Evolutionary conservation across 2,888 invertebrate genomes (phyloP).

Genomic region (Conchocele bisecta): DNA sequence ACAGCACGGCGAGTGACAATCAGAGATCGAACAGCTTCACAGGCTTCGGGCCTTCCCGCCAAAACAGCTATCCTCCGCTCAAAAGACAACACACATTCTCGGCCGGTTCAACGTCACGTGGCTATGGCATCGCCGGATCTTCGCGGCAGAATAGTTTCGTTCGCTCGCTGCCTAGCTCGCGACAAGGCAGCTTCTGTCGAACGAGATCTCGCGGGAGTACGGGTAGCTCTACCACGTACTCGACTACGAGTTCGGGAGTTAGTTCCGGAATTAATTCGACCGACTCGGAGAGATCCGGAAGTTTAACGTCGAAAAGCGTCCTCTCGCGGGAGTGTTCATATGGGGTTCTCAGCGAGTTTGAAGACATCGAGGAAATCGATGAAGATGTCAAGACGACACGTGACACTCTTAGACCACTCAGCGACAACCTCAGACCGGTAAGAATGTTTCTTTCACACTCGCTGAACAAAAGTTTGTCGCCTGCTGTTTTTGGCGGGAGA

Average conservation of each 20-base stretch:
- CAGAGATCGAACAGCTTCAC: slow-evolving; percentile 54
- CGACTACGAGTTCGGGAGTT: slow-evolving; percentile 51
- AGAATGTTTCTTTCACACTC: too few relatives aligned
- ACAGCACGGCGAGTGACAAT: slow-evolving; percentile 36
- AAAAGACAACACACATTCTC: slow-evolving; percentile 53
- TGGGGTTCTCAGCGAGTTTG: slow-evolving; percentile 54
- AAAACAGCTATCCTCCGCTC: slow-evolving; percentile 11
- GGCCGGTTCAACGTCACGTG: slow-evolving; percentile 30
- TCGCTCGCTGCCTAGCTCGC: slow-evolving; percentile 42
- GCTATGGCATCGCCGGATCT: slow-evolving; percentile 19
- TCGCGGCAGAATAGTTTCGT: slow-evolving; percentile 52
- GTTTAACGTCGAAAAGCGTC: slow-evolving; percentile 46
- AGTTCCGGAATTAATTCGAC: slow-evolving; percentile 52
- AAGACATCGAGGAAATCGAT: slow-evolving; percentile 56
- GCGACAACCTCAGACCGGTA: slow-evolving; percentile 51
- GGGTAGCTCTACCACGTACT: slow-evolving; percentile 55
- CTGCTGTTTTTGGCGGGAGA: too few relatives aligned
- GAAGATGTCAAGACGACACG: slow-evolving; percentile 48
- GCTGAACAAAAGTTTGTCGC: too few relatives aligned
- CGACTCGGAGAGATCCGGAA: slow-evolving; percentile 39
- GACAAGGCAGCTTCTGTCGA: slow-evolving; percentile 53
- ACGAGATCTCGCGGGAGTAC: slow-evolving; percentile 57
- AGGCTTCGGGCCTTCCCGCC: slow-evolving; percentile 37
- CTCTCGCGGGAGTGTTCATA: slow-evolving; percentile 52
- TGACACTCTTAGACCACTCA: slow-evolving; percentile 9